phyloP scores from a whole-genome alignment of 2,888 invertebrate genomes.

The Embidobia sp. region DNA sequence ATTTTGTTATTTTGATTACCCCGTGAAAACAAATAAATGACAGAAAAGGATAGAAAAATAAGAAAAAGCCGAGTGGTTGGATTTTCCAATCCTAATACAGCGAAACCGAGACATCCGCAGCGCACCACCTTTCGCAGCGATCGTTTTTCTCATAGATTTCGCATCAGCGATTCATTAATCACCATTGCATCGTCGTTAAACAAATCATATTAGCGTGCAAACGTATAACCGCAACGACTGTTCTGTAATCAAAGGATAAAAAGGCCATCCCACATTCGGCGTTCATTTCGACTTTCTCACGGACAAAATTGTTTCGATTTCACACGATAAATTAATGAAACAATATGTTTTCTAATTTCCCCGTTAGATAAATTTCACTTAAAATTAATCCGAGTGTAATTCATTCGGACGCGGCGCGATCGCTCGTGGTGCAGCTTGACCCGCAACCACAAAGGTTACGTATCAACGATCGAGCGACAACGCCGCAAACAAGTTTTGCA shows the following conservation, averaged over 20 bases:
- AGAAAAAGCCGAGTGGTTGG: too few relatives aligned
- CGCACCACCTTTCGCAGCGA: background rate
- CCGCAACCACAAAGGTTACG: slow-evolving; percentile 16
- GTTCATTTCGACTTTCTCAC: slow-evolving; percentile 50
- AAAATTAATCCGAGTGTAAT: background rate
- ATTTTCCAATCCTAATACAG: too few relatives aligned
- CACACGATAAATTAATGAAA: slow-evolving; percentile 47
- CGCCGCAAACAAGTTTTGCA: slow-evolving; percentile 31
- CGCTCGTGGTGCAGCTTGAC: background rate
- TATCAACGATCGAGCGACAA: slow-evolving; percentile 13
- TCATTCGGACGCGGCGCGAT: background rate
- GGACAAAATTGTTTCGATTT: slow-evolving; percentile 38
- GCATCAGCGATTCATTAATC: slow-evolving; percentile 30
- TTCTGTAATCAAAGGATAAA: slow-evolving; percentile 43
- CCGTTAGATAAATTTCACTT: slow-evolving; percentile 22
- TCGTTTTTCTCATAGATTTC: slow-evolving; percentile 3
- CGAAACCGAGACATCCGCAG: background rate
- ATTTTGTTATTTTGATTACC: too few relatives aligned
- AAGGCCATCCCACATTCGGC: slow-evolving; percentile 24
- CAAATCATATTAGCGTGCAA: slow-evolving; percentile 27
- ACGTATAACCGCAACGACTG: slow-evolving; percentile 17
- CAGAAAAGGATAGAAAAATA: too few relatives aligned
- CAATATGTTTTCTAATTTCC: slow-evolving; percentile 47
- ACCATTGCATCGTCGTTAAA: slow-evolving; percentile 25
- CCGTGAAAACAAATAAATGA: too few relatives aligned